Evolutionary conservation across 2,888 invertebrate species (phyloP), one percentile per base, ranked within the genome.

Genomic region (Catotricha subobsoleta): DNA sequence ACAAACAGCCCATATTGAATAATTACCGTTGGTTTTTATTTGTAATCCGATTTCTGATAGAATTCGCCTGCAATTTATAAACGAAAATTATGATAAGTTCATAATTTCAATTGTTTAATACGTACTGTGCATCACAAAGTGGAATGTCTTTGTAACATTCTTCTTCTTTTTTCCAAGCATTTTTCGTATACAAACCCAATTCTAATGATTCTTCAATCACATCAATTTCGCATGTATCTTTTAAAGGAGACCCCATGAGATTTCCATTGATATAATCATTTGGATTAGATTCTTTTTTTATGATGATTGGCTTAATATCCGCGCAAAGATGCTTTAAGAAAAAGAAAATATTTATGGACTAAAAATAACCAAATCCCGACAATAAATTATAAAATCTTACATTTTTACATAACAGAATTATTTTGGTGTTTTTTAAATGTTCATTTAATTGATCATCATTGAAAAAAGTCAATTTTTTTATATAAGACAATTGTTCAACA

Each of bases 151-250:
- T 53, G 20, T 57, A 61, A 25, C 45, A 52, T 44, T 59, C 59
- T 45, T 62, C 62, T 10, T 54, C 53, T 3, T 39, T 40, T 3
- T 48, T 51, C 60, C 60, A 62, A 3, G 55, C 52, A 46, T 35
- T 40, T 23, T 23, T 23, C 36, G 20, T n/a, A 13, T 13, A 2
- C 13, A 36, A 15, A 25, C 15, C 23, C 3, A 25, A 23, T 5
- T 10, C 10, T 2, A 36, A 2, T 2, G 23, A 36, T 3, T 36
- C 36, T 5, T 16, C n/a, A 2, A 36, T 3, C 36, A 23, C 2
- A 16, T 36, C 36, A 25, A 25, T 23, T 25, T 36, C 15, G 10
- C 36, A 25, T 8, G 36, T 23, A 25, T 36, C 36, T 16, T 15
- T 23, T 9, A 36, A 16, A 5, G 36, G 36, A 2, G 36, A 36